A percentile compares a stretch with the other conserved stretches of the same genome.
Conservation (phyloP, 53 echinoderm and acorn worm genomes). For the Paracentrotus lividus region DNA sequence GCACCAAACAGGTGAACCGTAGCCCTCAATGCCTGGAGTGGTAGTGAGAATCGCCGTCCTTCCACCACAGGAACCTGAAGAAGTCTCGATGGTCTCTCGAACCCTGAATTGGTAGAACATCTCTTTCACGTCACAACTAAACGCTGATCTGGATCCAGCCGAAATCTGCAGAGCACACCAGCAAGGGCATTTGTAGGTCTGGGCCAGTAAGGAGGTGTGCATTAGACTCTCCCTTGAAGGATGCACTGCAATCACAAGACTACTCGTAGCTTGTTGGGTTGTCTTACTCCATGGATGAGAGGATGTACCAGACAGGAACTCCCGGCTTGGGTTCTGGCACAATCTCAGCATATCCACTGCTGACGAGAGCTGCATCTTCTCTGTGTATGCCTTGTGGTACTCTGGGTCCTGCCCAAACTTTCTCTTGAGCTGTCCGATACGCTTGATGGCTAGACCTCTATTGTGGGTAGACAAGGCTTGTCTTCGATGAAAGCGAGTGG, state of each 20-base stretch:
- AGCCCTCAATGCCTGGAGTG: background rate
- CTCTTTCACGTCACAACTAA: constrained; percentile 67
- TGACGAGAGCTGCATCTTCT: constrained; percentile 75
- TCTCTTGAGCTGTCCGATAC: constrained; percentile 10
- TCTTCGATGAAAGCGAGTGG: constrained; percentile 72
- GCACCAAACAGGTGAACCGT: background rate
- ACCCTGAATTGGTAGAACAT: constrained; percentile 80
- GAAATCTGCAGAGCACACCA: constrained; percentile 80
- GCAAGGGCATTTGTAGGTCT: constrained; percentile 70
- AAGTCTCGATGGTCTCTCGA: constrained; percentile 62
- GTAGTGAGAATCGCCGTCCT: background rate
- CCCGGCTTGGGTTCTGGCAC: constrained; percentile 53
- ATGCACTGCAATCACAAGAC: constrained; percentile 78
- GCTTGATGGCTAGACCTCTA: constrained; percentile 50
- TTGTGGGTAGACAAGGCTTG: constrained; percentile 69
- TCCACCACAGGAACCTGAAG: constrained; percentile 76
- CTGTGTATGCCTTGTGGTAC: constrained; percentile 16
- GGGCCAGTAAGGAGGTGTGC: constrained; percentile 69
- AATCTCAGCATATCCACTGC: constrained; percentile 70
- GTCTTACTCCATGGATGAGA: constrained; percentile 67
- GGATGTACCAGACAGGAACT: constrained; percentile 67
- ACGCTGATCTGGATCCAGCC: constrained; percentile 64
- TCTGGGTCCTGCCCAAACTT: constrained; percentile 16
- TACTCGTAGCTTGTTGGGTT: constrained; percentile 73
- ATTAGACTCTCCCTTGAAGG: constrained; percentile 61